Percentiles rank a stretch among this genome's conserved stretches.
Evolutionary conservation across 2,797 vertebrate genomes (phyloP).

Genomic region (Paratrypauchen microcephalus): DNA sequence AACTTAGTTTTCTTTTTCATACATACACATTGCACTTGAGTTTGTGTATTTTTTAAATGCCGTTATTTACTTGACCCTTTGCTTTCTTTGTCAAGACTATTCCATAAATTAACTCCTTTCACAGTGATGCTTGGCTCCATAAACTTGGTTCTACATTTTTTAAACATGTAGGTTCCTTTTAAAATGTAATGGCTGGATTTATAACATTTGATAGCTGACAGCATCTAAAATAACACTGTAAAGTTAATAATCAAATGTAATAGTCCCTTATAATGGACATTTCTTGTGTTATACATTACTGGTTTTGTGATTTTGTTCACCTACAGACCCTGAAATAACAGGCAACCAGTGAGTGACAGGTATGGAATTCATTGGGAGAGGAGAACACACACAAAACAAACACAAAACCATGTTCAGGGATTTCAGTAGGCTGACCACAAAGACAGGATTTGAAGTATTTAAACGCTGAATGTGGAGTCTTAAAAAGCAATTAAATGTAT

Average conservation of each 20-base stretch:
- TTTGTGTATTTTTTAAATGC: too few relatives aligned
- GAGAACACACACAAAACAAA: not conserved
- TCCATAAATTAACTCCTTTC: too few relatives aligned
- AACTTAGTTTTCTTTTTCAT: too few relatives aligned
- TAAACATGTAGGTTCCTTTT: too few relatives aligned
- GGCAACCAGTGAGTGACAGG: not conserved
- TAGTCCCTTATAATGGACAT: not conserved
- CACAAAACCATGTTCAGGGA: not conserved
- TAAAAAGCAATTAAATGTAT: not conserved
- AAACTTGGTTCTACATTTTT: too few relatives aligned
- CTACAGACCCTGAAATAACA: not conserved
- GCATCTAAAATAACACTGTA: not conserved
- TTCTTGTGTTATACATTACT: not conserved
- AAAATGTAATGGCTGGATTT: too few relatives aligned
- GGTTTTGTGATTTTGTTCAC: too few relatives aligned
- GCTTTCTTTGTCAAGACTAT: too few relatives aligned
- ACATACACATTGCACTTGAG: too few relatives aligned
- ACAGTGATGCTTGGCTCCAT: too few relatives aligned
- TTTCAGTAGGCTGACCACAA: not conserved
- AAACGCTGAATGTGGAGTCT: not conserved
- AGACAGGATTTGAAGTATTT: not conserved
- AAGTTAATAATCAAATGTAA: not conserved
- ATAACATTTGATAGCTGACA: not conserved
- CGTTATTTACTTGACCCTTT: too few relatives aligned
- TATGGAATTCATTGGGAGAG: not conserved